These are phyloP conservation scores for Trissolcus brochymenae DNA, from an alignment of 2,888 invertebrate genomes.

Conservation along the genomic window DNA sequence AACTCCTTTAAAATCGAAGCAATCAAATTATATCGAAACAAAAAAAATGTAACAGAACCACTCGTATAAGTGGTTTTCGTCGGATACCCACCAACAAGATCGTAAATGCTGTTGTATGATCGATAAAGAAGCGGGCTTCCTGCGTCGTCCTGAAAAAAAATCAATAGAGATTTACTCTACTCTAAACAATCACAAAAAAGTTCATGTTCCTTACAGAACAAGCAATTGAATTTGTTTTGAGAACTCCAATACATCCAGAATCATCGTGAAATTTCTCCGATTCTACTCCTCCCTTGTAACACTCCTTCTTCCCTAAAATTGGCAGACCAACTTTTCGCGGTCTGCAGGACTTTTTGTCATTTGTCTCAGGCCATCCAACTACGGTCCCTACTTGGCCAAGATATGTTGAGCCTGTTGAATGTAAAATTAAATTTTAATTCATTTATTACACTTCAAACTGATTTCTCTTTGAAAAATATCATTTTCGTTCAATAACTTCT, in stretches of 20 bases:
- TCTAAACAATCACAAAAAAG: background rate
- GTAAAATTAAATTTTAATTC: background rate
- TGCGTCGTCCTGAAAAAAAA: slow-evolving; percentile 77
- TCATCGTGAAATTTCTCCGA: slow-evolving; percentile 74
- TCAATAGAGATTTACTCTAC: background rate
- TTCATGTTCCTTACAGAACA: slow-evolving; percentile 76
- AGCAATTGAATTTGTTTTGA: slow-evolving; percentile 77
- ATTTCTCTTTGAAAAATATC: too few relatives aligned
- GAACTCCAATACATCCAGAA: slow-evolving; percentile 79
- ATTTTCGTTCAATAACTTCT: too few relatives aligned
- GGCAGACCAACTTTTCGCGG: slow-evolving; percentile 79
- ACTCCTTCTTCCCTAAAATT: slow-evolving; percentile 76
- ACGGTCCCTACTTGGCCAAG: slow-evolving; percentile 78
- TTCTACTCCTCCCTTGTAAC: slow-evolving; percentile 73
- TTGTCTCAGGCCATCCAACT: slow-evolving; percentile 75
- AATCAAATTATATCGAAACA: background rate
- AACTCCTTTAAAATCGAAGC: slow-evolving; percentile 73
- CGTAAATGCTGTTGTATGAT: slow-evolving; percentile 77
- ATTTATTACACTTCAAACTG: too few relatives aligned
- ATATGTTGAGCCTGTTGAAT: slow-evolving; percentile 73
- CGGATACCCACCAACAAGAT: slow-evolving; percentile 76
- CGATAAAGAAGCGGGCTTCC: slow-evolving; percentile 79
- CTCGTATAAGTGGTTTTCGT: background rate
- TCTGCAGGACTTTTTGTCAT: slow-evolving; percentile 72
- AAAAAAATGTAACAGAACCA: background rate